Evolutionary conservation across 2,797 vertebrate genomes (phyloP).

Genomic region (Melanotaenia maccullochi): DNA sequence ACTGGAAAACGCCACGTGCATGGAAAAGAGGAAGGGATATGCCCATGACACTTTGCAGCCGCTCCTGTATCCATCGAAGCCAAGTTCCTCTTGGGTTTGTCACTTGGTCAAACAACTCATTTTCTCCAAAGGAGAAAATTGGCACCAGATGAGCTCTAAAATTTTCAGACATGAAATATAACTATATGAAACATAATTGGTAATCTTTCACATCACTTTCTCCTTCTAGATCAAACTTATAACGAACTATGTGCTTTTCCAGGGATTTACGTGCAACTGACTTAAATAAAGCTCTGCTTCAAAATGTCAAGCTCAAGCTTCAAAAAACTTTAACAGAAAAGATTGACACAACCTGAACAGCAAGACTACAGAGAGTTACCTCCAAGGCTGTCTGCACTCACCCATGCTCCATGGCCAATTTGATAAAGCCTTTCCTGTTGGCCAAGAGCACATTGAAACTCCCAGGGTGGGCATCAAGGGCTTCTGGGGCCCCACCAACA

Average conservation of each 20-base stretch:
- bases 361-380: slow-evolving; percentile 19
- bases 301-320: slow-evolving; percentile 13
- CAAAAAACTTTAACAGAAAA: slow-evolving; percentile 17
- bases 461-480: slow-evolving; percentile 89
- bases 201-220: neutral
- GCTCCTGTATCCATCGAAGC: slow-evolving; percentile 85
- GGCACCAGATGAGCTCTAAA: slow-evolving; percentile 89
- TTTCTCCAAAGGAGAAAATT: slow-evolving; percentile 95
- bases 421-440: slow-evolving; percentile 93
- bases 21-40: slow-evolving; percentile 93
- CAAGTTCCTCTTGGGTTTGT: slow-evolving; percentile 86
- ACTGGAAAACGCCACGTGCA: slow-evolving; percentile 93
- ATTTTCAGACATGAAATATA: neutral
- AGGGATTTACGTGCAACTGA: slow-evolving; percentile 31
- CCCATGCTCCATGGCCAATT: slow-evolving; percentile 90
- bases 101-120: slow-evolving; percentile 91
- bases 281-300: slow-evolving; percentile 59
- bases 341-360: slow-evolving; percentile 13
- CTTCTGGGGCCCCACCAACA: slow-evolving; percentile 90
- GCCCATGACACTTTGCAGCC: slow-evolving; percentile 89
- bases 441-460: slow-evolving; percentile 84
- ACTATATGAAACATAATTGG: neutral
- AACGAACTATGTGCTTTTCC: slow-evolving; percentile 24
- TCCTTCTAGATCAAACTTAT: slow-evolving; percentile 12
- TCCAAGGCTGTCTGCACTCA: slow-evolving; percentile 65